Base-by-base conservation (phyloP, 1,140 invertebrate genomes). In the Aphaenogaster rudis region DNA sequence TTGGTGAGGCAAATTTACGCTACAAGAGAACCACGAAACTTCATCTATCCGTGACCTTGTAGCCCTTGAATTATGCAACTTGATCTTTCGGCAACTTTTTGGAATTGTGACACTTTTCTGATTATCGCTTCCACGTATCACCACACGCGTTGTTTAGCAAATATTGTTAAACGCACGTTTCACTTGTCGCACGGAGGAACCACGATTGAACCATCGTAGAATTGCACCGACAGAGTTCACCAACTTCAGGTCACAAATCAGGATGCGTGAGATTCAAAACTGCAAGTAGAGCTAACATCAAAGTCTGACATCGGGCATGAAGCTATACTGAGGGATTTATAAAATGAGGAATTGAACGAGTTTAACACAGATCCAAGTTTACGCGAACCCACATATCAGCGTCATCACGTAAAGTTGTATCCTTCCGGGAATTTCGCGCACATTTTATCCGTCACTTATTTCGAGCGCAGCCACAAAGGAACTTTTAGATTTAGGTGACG, bases 111-210 rank as follows among this genome's bases (percentile, higher is more conserved):
- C 45, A 17, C 21, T 39, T 21, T 66, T 66, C 3, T 13, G 5
- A 54, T 69, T 11, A 15, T 42, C 78, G 54, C 36, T 69, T 67
- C 9, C 13, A 52, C 36, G 72, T 80, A 17, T 42, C 36, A 17
- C 54, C 64, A 45, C 36, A 54, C 79, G 21, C 50, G 61, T 67
- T 15, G 45, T 39, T 81, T 13, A 33, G 28, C 15, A 69, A 80
- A 80, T 42, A 54, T 52, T 11, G 1, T 42, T n/a, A 9, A 48
- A 42, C 13, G 39, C 61, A 63, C 9, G 9, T 57, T 8, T 11
- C 36, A 63, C 42, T 52, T 39, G 11, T 79, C 28, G 9, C 33
- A 36, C 42, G 17, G 11, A 48, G 1, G 9, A 61, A 63, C 8
- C n/a, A 61, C 8, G 4, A 33, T 39, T 11, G 42, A 64, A 17